phyloP scores from a whole-genome alignment of 2,113 vertebrate genomes.

The Myotis brandtii region DNA sequence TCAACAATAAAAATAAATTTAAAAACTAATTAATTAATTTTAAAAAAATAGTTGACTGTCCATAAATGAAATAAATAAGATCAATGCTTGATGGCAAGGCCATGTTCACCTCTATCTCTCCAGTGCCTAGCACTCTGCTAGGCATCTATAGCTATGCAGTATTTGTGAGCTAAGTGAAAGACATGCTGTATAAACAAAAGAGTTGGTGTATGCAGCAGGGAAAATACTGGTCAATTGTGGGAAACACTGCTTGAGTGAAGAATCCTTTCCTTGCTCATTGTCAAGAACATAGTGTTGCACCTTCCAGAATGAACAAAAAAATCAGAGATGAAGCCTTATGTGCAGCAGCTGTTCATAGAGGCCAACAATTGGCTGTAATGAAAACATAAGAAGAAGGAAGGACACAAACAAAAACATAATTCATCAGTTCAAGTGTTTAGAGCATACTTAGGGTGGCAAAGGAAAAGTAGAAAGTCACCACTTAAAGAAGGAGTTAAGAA shows the following conservation, averaged over 20 bases:
- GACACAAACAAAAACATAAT: neutral
- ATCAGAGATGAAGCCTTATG: neutral
- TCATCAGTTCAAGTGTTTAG: constrained; percentile 23
- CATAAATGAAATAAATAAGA: constrained; percentile 19
- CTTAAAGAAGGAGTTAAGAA: neutral
- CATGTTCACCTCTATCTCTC: neutral
- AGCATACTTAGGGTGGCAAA: neutral
- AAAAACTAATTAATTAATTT: no score
- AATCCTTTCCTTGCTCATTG: neutral
- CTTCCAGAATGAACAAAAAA: constrained; percentile 6
- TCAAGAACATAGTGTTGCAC: neutral
- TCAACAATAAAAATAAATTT: no score
- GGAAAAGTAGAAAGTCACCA: neutral
- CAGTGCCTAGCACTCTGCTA: neutral
- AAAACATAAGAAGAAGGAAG: constrained; percentile 31
- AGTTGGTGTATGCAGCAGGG: neutral
- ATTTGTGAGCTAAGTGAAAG: constrained; percentile 26
- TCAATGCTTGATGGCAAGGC: neutral
- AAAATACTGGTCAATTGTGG: neutral
- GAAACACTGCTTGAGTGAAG: neutral
- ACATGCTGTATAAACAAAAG: neutral
- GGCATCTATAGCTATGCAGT: neutral
- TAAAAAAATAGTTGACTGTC: neutral
- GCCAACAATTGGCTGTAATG: neutral
- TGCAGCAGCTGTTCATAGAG: neutral